Conservation (phyloP, 1,140 invertebrate species). For the Drosophila busckii region DNA sequence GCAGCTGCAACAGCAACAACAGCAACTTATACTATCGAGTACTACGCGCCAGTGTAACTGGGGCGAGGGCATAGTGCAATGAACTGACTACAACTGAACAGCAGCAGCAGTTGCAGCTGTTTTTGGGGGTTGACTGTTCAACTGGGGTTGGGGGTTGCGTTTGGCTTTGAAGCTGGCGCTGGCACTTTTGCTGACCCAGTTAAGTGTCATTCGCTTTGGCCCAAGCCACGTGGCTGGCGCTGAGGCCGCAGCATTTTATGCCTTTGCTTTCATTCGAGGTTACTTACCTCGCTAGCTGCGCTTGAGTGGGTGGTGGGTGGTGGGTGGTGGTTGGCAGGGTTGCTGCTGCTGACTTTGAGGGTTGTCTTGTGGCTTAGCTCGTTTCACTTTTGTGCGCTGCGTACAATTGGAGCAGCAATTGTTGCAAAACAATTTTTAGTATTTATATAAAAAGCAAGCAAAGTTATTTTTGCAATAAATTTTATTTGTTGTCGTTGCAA, state of each 20-base stretch:
- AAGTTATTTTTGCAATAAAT: slow-evolving; percentile 21
- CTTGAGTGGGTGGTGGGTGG: background rate
- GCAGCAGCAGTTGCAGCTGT: slow-evolving; percentile 13
- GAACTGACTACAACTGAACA: slow-evolving; percentile 46
- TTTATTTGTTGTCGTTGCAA: slow-evolving; percentile 42
- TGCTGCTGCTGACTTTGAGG: background rate
- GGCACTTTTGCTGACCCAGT: slow-evolving; percentile 74
- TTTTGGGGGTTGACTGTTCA: slow-evolving; percentile 3
- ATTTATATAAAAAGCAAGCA: too few species aligned
- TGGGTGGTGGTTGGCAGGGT: background rate
- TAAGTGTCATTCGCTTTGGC: slow-evolving; percentile 61
- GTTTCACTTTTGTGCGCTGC: slow-evolving; percentile 18
- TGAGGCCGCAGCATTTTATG: slow-evolving; percentile 20
- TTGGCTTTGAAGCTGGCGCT: slow-evolving; percentile 1
- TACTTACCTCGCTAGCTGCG: slow-evolving; percentile 49
- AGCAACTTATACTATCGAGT: slow-evolving; percentile 24
- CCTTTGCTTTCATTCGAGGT: slow-evolving; percentile 74
- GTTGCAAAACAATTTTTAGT: slow-evolving; percentile 50
- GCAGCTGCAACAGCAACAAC: slow-evolving; percentile 33
- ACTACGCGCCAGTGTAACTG: slow-evolving; percentile 44
- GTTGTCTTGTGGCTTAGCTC: slow-evolving; percentile 36
- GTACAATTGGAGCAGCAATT: slow-evolving; percentile 14
- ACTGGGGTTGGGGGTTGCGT: background rate
- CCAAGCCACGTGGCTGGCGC: slow-evolving; percentile 29
- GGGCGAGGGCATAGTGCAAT: slow-evolving; percentile 72